Conservation (phyloP, 2,113 vertebrate genomes). For the Emydocephalus ijimae region DNA sequence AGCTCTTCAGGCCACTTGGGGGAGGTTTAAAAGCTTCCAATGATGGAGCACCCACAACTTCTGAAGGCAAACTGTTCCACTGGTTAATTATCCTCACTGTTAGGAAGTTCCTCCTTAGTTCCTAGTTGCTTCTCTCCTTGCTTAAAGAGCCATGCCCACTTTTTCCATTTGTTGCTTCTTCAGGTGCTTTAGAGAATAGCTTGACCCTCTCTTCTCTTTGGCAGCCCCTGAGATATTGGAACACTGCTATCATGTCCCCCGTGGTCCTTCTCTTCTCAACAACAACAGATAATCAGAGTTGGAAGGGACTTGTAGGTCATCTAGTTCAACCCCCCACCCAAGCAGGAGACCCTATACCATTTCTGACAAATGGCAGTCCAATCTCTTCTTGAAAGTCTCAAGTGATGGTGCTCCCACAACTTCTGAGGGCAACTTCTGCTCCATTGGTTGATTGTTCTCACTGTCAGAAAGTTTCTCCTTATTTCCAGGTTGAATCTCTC, state of each 20-base stretch:
- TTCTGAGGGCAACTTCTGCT: too few species aligned
- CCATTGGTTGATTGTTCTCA: too few species aligned
- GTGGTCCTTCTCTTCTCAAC: background rate
- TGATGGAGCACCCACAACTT: background rate
- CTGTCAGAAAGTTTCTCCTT: too few species aligned
- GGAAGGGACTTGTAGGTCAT: too few species aligned
- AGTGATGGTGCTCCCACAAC: too few species aligned
- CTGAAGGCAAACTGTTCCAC: background rate
- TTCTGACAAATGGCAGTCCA: too few species aligned
- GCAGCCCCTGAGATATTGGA: background rate
- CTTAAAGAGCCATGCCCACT: background rate
- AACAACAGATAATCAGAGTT: too few species aligned
- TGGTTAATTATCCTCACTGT: background rate
- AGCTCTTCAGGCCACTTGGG: background rate
- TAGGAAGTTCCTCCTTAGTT: background rate
- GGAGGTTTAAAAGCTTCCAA: background rate
- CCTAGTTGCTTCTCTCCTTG: background rate
- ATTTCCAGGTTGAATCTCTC: too few species aligned
- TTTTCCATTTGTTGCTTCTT: background rate
- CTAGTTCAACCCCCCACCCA: too few species aligned
- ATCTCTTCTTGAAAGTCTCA: too few species aligned
- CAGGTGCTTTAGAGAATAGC: background rate
- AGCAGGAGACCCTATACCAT: too few species aligned
- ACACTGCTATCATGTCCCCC: background rate
- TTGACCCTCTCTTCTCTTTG: background rate